Base-by-base conservation (phyloP, 2,888 invertebrate genomes). In the Sminthurinus aureus region DNA sequence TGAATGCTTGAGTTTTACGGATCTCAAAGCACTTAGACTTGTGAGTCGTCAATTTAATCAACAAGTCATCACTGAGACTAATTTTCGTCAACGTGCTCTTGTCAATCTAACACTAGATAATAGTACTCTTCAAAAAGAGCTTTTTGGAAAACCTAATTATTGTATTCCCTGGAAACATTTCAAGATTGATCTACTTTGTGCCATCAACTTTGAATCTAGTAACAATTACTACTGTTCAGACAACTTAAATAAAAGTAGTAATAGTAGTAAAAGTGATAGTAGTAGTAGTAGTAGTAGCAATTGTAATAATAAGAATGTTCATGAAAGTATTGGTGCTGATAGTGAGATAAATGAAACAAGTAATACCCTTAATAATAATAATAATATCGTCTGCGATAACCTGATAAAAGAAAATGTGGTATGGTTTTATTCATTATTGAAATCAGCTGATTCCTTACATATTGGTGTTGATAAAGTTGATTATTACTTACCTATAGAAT, bases 91-190 rank as follows among this genome's bases (percentile, higher is more conserved):
- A 6, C 20, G 74, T 15, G 74, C 52, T 1, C 4, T 58, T 4
- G 9, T 81, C 2, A 58, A 24, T 13, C n/a, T 81, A 74, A 81
- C 24, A 0, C 6, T 3, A 71, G 26, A 58, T 0, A 50, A 18
- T 13, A 52, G 8, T 52, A 11, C 13, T 18, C 58, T 74, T 11
- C 15, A 38, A 11, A n/a, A 6, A 0, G 24, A 24, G 1, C 24
- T 3, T 51, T 80, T 80, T 20, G 52, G 52, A 6, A n/a, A n/a
- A n/a, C n/a, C n/a, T n/a, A 52, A 15, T 8, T 74, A 73, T 0
- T 18, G 26, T 4, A 24, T 38, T 6, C n/a, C 26, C 18, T 81
- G 81, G 81, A 81, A 81, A 58, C 38, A 79, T 71, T 51, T 79
- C 22, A 20, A 58, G n/a, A 58, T 81, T 24, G 12, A 24, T 22